A percentile compares a stretch with the other conserved stretches of the same genome.
Conservation (phyloP, 2,797 vertebrate species). For the Sebastes hubbsi region DNA sequence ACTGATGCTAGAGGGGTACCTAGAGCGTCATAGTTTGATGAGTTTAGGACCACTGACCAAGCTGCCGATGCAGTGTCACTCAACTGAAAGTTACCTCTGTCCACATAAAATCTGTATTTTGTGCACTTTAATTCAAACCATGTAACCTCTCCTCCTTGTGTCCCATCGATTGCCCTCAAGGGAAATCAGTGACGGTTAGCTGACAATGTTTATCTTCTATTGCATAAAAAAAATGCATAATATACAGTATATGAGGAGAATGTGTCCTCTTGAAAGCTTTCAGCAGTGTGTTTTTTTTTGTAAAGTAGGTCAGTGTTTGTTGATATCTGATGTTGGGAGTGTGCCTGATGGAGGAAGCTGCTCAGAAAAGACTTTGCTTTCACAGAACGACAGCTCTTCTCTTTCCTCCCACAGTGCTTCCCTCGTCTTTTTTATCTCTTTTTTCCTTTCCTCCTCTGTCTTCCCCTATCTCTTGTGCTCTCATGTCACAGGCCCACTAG, state of each 20-base stretch:
- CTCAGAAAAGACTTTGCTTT: conserved; percentile 16
- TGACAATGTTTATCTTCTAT: conserved; percentile 1
- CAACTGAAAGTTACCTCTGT: not conserved
- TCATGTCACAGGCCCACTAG: not conserved
- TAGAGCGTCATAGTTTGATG: not conserved
- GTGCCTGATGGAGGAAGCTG: conserved; percentile 12
- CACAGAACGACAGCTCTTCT: conserved; percentile 16
- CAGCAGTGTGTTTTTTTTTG: not conserved
- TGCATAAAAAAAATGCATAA: conserved; percentile 12
- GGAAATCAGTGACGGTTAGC: conserved; percentile 9
- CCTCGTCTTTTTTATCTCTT: conserved; percentile 13
- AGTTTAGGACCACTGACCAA: not conserved
- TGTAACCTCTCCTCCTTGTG: not conserved
- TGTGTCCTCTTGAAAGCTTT: conserved; percentile 12
- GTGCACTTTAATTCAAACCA: not conserved
- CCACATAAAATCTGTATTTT: not conserved
- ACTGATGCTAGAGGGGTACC: not conserved
- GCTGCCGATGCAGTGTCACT: not conserved
- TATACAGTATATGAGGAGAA: not conserved
- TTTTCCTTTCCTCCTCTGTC: conserved; percentile 3
- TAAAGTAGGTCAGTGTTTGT: conserved; percentile 57
- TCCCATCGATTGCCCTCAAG: not conserved
- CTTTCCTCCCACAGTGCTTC: conserved; percentile 20
- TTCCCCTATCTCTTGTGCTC: not conserved
- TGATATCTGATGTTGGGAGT: conserved; percentile 39